These are phyloP conservation scores for Ceratina calcarata DNA, from an alignment of 1,140 invertebrate genomes.

Conservation along the genomic window DNA sequence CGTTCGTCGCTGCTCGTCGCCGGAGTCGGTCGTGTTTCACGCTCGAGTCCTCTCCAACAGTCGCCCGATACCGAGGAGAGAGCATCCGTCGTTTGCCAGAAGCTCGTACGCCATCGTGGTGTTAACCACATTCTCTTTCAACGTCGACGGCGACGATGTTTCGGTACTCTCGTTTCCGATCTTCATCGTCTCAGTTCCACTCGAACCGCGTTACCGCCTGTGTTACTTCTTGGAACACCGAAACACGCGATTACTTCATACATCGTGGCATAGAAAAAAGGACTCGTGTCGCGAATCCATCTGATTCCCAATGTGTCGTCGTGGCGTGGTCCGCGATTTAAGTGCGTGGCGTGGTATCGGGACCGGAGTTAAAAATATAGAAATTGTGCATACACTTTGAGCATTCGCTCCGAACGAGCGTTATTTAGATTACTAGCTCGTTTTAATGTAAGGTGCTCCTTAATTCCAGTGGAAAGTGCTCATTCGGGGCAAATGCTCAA, in stretches of 20 bases:
- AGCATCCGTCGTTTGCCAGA: slow-evolving; percentile 15
- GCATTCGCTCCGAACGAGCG: too few species aligned
- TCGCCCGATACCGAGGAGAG: slow-evolving; percentile 30
- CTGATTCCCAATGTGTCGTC: slow-evolving; percentile 24
- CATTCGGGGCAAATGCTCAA: too few species aligned
- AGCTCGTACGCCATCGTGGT: slow-evolving; percentile 29
- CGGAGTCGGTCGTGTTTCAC: slow-evolving; percentile 68
- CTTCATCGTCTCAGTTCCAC: slow-evolving; percentile 25
- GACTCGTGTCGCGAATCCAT: slow-evolving; percentile 23
- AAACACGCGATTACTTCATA: not conserved
- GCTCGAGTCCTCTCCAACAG: slow-evolving; percentile 32
- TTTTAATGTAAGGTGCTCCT: too few species aligned
- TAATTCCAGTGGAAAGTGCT: too few species aligned
- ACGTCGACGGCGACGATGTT: not conserved
- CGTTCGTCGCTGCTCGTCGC: slow-evolving; percentile 74
- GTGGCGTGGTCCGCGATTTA: slow-evolving; percentile 21
- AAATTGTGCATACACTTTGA: too few species aligned
- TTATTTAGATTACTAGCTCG: too few species aligned
- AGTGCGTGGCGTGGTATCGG: slow-evolving; percentile 37
- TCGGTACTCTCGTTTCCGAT: not conserved
- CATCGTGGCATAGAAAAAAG: slow-evolving; percentile 11
- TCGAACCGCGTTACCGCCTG: slow-evolving; percentile 22
- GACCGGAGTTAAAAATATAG: slow-evolving; percentile 15
- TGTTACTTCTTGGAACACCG: not conserved
- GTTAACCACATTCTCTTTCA: slow-evolving; percentile 2